Evolutionary conservation across 2,888 invertebrate species (phyloP), one percentile per base, ranked within the genome.

Genomic region (Strigamia transsilvanica): DNA sequence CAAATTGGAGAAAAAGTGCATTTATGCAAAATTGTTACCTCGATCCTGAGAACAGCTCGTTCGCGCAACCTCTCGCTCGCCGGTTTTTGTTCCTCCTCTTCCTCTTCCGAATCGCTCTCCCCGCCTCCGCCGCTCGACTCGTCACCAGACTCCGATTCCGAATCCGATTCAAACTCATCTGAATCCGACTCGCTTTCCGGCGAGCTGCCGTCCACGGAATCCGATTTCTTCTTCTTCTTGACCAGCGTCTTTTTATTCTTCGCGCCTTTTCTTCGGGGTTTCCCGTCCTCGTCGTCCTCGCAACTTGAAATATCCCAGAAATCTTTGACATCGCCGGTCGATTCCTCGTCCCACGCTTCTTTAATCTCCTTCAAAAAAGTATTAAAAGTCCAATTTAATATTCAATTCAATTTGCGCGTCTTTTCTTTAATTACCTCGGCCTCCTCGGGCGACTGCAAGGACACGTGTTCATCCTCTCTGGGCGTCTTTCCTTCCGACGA

Each of bases 21-120:
- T n/a, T n/a, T n/a, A n/a, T n/a, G n/a, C n/a, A n/a, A n/a, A n/a
- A n/a, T n/a, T n/a, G n/a, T 82, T 82, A 91, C 92, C 90, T 92
- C 91, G 87, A 96, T 94, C 86, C 96, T 91, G 83, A 91, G 91
- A 82, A 92, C 89, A 1, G 94, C 93, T 83, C 91, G 90, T 86
- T 95, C 93, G 81, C 93, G 91, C 84, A 93, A 92, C 85, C 92
- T 93, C 86, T 94, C 94, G 0, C 93, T 93, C 86, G 93, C 93
- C 0, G 93, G 93, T 88, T 92, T 91, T 86, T 91, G 91, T 51
- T 93, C 93, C 18, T 84, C 84, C 21, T 83, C 84, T 18, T 84
- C 84, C 21, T 83, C 84, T 21, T 83, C 83, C 15, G 84, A 86
- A 27, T 83, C 84, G 42, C 83, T 78, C 3, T 83, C 83, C 0